These are phyloP conservation scores for Globia sparganii DNA, from an alignment of 2,888 invertebrate genomes.

Conservation along the genomic window DNA sequence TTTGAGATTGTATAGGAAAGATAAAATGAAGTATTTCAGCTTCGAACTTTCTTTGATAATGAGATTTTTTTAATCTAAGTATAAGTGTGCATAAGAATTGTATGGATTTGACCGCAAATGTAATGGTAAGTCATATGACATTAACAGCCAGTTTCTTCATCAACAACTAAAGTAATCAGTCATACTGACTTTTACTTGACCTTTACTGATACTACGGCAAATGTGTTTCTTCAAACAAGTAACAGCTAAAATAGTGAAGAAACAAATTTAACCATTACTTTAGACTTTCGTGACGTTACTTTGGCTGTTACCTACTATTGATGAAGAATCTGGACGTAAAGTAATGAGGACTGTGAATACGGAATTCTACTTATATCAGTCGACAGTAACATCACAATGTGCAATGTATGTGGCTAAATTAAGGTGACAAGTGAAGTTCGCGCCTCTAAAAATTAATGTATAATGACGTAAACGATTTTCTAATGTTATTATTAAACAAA, in stretches of 20 bases:
- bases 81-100: neutral
- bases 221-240: too few relatives aligned
- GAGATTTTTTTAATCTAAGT: neutral
- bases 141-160: too few relatives aligned
- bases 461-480: neutral
- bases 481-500: neutral
- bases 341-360: neutral
- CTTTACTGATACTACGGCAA: too few relatives aligned
- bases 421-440: constrained; percentile 8
- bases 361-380: neutral
- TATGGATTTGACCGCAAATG: neutral
- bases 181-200: too few relatives aligned
- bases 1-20: constrained; percentile 5
- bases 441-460: neutral
- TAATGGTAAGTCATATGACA: neutral
- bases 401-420: constrained; percentile 16
- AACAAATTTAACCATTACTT: too few relatives aligned
- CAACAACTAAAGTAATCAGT: too few relatives aligned
- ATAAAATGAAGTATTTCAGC: constrained; percentile 12
- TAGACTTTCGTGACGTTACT: too few relatives aligned
- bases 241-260: too few relatives aligned
- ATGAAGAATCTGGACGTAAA: too few relatives aligned
- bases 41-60: neutral
- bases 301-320: too few relatives aligned
- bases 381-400: constrained; percentile 33